Evolutionary conservation across 2,888 invertebrate genomes (phyloP).

Genomic region (Drosophila longiperda): DNA sequence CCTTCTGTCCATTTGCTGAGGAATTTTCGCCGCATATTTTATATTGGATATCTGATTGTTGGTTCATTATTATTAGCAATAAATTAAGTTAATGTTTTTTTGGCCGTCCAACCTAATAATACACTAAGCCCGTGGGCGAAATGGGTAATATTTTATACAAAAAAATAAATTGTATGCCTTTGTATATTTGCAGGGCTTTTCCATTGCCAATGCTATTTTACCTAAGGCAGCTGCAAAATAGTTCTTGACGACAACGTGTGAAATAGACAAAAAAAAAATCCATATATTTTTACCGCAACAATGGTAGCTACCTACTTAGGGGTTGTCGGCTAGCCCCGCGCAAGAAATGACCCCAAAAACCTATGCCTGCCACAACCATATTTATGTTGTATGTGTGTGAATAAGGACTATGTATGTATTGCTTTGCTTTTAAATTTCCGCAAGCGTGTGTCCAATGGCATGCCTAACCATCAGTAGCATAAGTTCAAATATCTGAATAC

Average conservation of each 20-base stretch:
- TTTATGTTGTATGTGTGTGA: slow-evolving; percentile 4
- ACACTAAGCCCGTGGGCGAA: slow-evolving; percentile 4
- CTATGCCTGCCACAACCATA: slow-evolving; percentile 15
- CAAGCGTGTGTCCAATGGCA: too few relatives aligned
- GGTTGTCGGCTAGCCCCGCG: neutral
- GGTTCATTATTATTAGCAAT: slow-evolving; percentile 24
- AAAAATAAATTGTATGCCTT: neutral
- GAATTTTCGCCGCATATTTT: slow-evolving; percentile 16
- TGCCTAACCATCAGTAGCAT: slow-evolving; percentile 13
- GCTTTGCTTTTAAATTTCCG: slow-evolving; percentile 3
- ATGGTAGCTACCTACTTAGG: slow-evolving; percentile 7
- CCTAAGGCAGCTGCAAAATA: neutral
- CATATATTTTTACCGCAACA: slow-evolving; percentile 41
- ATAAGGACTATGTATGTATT: neutral
- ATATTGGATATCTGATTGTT: slow-evolving; percentile 36
- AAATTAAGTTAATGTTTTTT: slow-evolving; percentile 39
- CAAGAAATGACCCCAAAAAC: neutral
- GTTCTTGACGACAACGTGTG: slow-evolving; percentile 3
- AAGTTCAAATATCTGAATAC: slow-evolving; percentile 10
- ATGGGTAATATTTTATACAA: neutral
- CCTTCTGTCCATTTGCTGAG: slow-evolving; percentile 35
- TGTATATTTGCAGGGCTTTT: neutral
- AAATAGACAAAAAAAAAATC: slow-evolving; percentile 8
- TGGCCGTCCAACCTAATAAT: slow-evolving; percentile 21
- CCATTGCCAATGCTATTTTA: neutral